Evolutionary conservation across 2,113 vertebrate species (phyloP), one percentile per base, ranked within the genome.

Genomic region (Excalfactoria chinensis): DNA sequence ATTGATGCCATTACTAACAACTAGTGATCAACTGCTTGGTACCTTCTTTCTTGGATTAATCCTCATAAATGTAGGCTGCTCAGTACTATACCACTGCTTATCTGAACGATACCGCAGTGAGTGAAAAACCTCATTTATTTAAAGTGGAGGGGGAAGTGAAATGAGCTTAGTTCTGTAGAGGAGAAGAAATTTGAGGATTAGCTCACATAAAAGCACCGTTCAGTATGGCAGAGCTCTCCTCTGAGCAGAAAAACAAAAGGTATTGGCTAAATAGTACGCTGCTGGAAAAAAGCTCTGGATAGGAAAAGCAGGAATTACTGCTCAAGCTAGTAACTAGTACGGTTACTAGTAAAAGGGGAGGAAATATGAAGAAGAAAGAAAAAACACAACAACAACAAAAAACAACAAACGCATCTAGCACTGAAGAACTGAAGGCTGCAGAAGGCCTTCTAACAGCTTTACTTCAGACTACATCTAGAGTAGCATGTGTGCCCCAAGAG

Each of bases 151-250:
- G 8, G 9, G 12, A 58, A 20, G 34, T 56, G 34, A 83, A 94
- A 89, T 13, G 62, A 94, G 43, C 51, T 88, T 90, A 80, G 84
- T 48, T 95, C 48, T 48, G 91, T 60, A 79, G 43, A 81, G 25
- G 35, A 86, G 56, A 89, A 92, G 68, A 62, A 87, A 82, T 37
- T 63, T 34, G 46, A 85, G 75, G 60, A 91, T 89, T 86, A 92
- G 56, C 43, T 84, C 40, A 32, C 7, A 13, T 44, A 71, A 89
- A 84, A 72, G 25, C 2, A 7, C 63, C 84, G 58, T 17, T 93
- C 35, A 53, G 58, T 41, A n/a, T 30, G 85, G 64, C 53, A 84
- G 79, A 84, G 72, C 51, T 85, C 43, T 80, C 21, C 15, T 67
- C 82, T 77, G 56, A 85, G 84, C 2, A 5, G 67, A 43, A 81